Evolutionary conservation across 2,113 vertebrate species (phyloP).

Genomic region (Azemiops feae): DNA sequence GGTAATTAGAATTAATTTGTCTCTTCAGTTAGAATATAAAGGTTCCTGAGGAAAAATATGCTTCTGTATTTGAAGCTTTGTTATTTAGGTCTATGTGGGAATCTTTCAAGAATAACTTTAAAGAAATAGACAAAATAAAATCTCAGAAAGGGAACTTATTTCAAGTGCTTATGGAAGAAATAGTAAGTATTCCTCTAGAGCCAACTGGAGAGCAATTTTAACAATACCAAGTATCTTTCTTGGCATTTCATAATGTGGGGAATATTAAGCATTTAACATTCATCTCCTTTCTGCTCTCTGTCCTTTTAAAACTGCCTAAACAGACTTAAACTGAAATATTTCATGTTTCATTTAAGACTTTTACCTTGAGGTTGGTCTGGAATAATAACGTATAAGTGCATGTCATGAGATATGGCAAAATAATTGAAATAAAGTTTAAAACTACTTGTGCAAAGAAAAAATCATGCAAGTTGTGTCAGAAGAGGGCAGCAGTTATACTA

Average conservation of each 20-base stretch:
- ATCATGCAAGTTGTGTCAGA: conserved; percentile 25
- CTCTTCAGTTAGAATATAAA: neutral
- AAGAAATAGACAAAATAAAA: conserved; percentile 15
- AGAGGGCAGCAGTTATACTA: conserved; percentile 55
- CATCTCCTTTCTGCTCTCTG: too few relatives aligned
- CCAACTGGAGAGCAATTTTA: neutral
- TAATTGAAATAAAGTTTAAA: neutral
- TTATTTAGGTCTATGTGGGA: neutral
- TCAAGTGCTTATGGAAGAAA: conserved; percentile 13
- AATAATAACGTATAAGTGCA: neutral
- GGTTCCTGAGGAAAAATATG: neutral
- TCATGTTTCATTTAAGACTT: neutral
- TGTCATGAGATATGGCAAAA: neutral
- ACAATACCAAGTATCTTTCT: neutral
- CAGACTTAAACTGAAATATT: neutral
- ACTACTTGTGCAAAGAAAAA: neutral
- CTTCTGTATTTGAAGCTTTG: neutral
- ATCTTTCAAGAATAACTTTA: conserved; percentile 8
- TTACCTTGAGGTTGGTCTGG: neutral
- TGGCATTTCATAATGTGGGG: rapidly evolving
- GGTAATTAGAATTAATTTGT: neutral
- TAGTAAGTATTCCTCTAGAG: neutral
- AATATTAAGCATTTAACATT: neutral
- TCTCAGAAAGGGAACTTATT: conserved; percentile 4
- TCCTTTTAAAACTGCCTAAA: neutral